Conservation (phyloP, 2,888 invertebrate genomes). For the Chaitophorus viminalis region DNA sequence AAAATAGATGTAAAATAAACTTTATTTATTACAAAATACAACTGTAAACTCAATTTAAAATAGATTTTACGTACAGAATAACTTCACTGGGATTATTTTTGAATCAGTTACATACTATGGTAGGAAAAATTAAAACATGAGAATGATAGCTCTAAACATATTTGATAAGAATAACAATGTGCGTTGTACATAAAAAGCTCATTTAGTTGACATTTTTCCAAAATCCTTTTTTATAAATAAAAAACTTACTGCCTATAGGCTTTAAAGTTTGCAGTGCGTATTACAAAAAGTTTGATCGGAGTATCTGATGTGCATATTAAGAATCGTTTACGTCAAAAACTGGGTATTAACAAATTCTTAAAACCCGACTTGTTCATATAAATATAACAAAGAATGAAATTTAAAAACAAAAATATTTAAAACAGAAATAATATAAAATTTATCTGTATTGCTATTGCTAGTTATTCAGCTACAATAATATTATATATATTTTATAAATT, state of each 20-base stretch:
- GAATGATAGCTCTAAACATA: neutral
- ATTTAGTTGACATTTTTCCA: neutral
- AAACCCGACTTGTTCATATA: too few species aligned
- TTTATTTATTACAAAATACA: neutral
- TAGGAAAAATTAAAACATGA: neutral
- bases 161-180: neutral
- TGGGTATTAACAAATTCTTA: neutral
- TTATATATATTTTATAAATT: too few species aligned
- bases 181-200: neutral
- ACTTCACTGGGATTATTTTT: neutral
- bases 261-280: neutral
- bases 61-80: neutral
- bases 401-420: too few species aligned
- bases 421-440: too few species aligned
- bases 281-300: neutral
- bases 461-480: too few species aligned
- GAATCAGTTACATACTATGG: neutral
- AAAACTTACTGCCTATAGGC: constrained; percentile 9
- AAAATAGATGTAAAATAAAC: neutral
- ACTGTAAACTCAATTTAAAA: neutral
- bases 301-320: neutral
- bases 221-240: neutral
- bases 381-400: too few species aligned
- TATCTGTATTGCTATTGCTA: too few species aligned
- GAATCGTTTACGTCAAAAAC: neutral